These are phyloP conservation scores for Cosmia trapezina DNA, from an alignment of 2,888 invertebrate genomes.

Conservation along the genomic window DNA sequence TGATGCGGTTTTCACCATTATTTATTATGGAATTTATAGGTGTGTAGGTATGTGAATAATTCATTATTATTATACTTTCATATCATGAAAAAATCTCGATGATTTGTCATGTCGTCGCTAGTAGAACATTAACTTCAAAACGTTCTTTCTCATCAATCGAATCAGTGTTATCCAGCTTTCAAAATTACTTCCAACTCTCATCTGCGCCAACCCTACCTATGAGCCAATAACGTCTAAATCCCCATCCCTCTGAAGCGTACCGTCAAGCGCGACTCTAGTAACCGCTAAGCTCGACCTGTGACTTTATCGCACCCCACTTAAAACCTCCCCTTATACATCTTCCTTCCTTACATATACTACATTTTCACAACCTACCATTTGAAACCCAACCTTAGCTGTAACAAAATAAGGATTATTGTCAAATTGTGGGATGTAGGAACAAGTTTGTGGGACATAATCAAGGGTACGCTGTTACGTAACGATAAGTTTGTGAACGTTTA, in stretches of 20 bases:
- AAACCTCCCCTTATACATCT: slow-evolving; percentile 69
- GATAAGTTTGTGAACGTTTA: slow-evolving; percentile 75
- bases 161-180: too few species aligned
- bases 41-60: too few species aligned
- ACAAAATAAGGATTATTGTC: slow-evolving; percentile 6
- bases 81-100: too few species aligned
- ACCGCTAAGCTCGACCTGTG: slow-evolving; percentile 88
- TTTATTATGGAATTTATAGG: too few species aligned
- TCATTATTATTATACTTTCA: too few species aligned
- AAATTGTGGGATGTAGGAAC: slow-evolving; percentile 6
- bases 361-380: slow-evolving; percentile 1
- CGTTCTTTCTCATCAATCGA: too few species aligned
- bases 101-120: too few species aligned
- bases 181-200: too few species aligned
- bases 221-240: slow-evolving; percentile 82
- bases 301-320: slow-evolving; percentile 82
- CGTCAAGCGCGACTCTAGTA: slow-evolving; percentile 87
- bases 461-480: slow-evolving; percentile 77
- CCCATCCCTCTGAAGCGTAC: slow-evolving; percentile 84
- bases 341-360: slow-evolving; percentile 57
- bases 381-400: slow-evolving; percentile 13
- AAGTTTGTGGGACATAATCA: slow-evolving; percentile 70
- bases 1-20: too few species aligned
- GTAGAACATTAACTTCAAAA: too few species aligned
- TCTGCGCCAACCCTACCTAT: slow-evolving; percentile 77